These are phyloP conservation scores for Ormyrus labotus DNA, from an alignment of 2,888 invertebrate species.

Conservation along the genomic window DNA sequence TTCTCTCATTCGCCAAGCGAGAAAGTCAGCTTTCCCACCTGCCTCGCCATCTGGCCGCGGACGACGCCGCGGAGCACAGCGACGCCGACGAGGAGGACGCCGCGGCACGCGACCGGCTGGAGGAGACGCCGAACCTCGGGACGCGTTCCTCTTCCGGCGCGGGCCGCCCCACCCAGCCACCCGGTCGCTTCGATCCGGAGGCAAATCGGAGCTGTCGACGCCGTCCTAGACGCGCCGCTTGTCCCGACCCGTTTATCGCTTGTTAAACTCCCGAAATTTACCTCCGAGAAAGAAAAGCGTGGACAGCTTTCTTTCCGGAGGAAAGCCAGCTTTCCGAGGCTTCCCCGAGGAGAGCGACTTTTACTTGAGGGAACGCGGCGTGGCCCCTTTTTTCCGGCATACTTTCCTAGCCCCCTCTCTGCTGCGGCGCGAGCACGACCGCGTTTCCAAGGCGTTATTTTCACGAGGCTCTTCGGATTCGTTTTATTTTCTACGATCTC, in stretches of 20 bases:
- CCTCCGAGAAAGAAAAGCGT: not conserved
- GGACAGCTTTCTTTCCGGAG: not conserved
- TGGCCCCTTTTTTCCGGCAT: constrained; percentile 11
- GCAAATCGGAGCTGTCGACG: too few relatives aligned
- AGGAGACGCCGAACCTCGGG: not conserved
- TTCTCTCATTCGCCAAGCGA: too few relatives aligned
- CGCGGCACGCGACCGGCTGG: not conserved
- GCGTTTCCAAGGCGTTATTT: not conserved
- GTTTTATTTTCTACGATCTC: not conserved
- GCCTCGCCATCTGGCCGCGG: not conserved
- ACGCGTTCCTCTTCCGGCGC: too few relatives aligned
- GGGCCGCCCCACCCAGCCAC: not conserved
- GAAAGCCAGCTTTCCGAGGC: not conserved
- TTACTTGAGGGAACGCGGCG: not conserved
- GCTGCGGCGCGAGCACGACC: not conserved
- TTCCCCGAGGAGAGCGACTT: not conserved
- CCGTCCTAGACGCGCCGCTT: too few relatives aligned
- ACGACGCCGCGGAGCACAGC: not conserved
- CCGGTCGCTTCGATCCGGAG: too few relatives aligned
- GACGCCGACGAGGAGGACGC: not conserved
- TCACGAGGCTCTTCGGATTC: not conserved
- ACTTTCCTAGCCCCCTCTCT: not conserved
- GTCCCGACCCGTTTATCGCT: too few relatives aligned
- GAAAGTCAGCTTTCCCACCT: not conserved
- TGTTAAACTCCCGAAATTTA: too few relatives aligned